Evolutionary conservation across 2,888 invertebrate species (phyloP).

Genomic region (Diadegma fenestrale): DNA sequence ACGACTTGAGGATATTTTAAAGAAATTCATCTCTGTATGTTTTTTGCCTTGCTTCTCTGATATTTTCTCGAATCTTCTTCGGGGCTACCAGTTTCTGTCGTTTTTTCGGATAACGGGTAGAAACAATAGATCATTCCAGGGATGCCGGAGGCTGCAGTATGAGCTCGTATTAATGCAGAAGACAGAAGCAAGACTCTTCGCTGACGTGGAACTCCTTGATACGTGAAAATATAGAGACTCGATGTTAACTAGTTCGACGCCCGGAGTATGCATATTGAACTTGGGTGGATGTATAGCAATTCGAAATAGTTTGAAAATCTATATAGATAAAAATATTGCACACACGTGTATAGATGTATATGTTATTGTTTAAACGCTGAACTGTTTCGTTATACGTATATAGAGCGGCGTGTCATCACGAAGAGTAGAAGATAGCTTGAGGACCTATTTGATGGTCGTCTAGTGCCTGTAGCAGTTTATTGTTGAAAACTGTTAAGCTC

Average conservation of each 20-base stretch:
- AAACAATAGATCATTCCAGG: neutral
- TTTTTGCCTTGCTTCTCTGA: constrained; percentile 27
- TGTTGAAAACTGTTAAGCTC: constrained; percentile 67
- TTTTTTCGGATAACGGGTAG: too few species aligned
- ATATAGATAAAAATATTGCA: constrained; percentile 47
- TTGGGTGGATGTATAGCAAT: constrained; percentile 54
- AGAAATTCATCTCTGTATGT: constrained; percentile 42
- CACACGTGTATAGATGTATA: neutral
- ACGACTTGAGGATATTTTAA: constrained; percentile 35
- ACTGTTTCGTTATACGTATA: neutral
- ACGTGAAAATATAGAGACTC: constrained; percentile 45
- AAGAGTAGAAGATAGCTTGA: constrained; percentile 50
- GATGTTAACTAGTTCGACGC: constrained; percentile 63
- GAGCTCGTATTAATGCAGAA: constrained; percentile 27
- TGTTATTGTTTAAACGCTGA: constrained; percentile 15
- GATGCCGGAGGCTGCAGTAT: constrained; percentile 10
- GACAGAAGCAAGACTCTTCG: constrained; percentile 35
- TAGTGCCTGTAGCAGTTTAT: constrained; percentile 60
- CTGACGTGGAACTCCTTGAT: constrained; percentile 16
- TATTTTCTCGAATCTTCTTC: constrained; percentile 62
- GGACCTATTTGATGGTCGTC: constrained; percentile 42
- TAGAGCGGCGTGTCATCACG: constrained; percentile 19
- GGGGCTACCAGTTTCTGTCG: constrained; percentile 35
- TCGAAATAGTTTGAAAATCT: constrained; percentile 58
- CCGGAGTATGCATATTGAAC: constrained; percentile 45